These are phyloP conservation scores for Aradus depressus DNA, from an alignment of 2,888 invertebrate genomes.

Conservation along the genomic window DNA sequence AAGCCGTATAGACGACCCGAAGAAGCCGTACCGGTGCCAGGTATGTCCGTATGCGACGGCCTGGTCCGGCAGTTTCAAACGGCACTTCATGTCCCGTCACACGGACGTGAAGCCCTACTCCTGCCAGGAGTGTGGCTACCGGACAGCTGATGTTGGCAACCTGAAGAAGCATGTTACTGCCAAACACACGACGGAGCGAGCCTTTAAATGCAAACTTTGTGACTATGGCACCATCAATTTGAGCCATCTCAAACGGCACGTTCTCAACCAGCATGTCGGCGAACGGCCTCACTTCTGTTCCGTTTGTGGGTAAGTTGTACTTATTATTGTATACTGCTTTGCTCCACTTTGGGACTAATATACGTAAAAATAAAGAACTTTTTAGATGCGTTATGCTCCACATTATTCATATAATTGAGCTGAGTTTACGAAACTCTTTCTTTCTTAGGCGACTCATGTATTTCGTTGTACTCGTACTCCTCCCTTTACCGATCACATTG, in stretches of 20 bases:
- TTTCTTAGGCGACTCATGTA: too few relatives aligned
- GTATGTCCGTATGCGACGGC: not conserved
- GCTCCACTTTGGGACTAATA: too few relatives aligned
- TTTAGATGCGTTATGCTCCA: too few relatives aligned
- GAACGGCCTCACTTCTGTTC: not conserved
- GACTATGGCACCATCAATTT: not conserved
- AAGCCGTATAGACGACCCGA: too few relatives aligned
- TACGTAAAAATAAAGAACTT: too few relatives aligned
- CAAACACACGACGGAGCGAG: not conserved
- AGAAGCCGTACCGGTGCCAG: not conserved
- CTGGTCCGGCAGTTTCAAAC: constrained; percentile 1
- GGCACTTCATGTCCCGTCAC: constrained; percentile 4
- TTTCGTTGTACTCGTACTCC: too few relatives aligned
- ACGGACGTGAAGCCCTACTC: constrained; percentile 3
- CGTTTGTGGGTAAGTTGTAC: not conserved
- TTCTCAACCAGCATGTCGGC: not conserved
- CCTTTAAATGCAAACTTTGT: not conserved
- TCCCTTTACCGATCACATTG: too few relatives aligned
- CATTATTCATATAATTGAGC: too few relatives aligned
- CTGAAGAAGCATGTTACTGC: constrained; percentile 2
- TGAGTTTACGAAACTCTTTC: too few relatives aligned
- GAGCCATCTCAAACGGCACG: not conserved
- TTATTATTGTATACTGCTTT: too few relatives aligned
- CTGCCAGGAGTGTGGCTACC: not conserved
- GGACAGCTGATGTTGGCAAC: constrained; percentile 1